Percentiles rank a stretch among this genome's conserved stretches.
Conservation (phyloP, 2,113 vertebrate species). For the Oreochromis tanganicae region DNA sequence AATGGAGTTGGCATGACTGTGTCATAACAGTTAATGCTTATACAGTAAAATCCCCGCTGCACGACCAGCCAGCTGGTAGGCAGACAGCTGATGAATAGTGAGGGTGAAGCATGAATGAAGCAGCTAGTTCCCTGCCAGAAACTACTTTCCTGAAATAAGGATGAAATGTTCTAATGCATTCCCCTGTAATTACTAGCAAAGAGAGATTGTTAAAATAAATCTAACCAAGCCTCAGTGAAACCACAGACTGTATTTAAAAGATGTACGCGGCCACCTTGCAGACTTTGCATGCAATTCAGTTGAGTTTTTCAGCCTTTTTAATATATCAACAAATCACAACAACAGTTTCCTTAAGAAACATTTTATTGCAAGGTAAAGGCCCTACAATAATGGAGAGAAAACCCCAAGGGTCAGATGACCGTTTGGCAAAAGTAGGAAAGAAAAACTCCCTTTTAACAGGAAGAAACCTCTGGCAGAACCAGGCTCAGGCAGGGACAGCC, state of each 20-base stretch:
- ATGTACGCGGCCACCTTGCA: accelerated
- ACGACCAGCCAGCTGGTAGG: background rate
- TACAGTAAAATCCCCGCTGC: background rate
- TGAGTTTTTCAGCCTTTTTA: background rate
- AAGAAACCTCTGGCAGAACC: background rate
- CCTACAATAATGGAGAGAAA: background rate
- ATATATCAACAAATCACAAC: background rate
- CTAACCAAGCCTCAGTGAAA: background rate
- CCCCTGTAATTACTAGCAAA: background rate
- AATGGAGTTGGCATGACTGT: background rate
- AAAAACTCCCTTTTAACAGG: background rate
- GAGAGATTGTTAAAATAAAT: background rate
- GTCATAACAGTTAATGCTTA: background rate
- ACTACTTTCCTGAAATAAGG: background rate
- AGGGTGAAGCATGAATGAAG: background rate
- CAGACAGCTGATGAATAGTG: background rate
- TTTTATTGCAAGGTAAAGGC: background rate
- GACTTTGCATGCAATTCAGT: background rate
- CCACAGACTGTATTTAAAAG: background rate
- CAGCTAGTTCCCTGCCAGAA: background rate
- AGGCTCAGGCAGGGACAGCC: background rate
- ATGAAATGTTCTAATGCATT: background rate
- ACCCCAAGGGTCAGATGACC: background rate
- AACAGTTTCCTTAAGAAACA: background rate
- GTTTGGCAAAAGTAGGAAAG: background rate